Evolutionary conservation across 2,113 vertebrate genomes (phyloP).

Genomic region (Cyphomyrus discorhynchus): DNA sequence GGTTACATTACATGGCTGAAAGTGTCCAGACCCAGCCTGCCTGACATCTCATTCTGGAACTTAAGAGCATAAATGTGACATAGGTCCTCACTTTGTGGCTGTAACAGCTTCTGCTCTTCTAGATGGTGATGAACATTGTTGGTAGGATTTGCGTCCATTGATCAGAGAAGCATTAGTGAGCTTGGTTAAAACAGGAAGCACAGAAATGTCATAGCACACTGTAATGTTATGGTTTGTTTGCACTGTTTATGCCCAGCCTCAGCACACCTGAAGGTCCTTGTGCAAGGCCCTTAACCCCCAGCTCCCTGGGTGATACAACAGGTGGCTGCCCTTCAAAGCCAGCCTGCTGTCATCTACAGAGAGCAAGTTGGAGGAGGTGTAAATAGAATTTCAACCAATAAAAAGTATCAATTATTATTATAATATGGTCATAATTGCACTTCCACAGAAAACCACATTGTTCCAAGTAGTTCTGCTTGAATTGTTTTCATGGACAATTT

Average conservation of each 20-base stretch:
- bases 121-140: not conserved
- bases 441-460: not conserved
- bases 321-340: no score
- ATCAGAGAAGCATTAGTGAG: not conserved
- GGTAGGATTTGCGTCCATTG: not conserved
- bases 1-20: not conserved
- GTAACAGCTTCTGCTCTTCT: not conserved
- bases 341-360: no score
- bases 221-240: not conserved
- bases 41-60: not conserved
- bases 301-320: no score
- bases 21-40: not conserved
- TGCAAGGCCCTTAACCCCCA: no score
- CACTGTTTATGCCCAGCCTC: no score
- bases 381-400: no score
- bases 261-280: no score
- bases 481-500: not conserved
- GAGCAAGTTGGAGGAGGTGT: no score
- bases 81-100: not conserved
- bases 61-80: not conserved
- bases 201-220: not conserved
- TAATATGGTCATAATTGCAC: not conserved
- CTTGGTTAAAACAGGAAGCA: not conserved
- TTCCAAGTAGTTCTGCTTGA: not conserved
- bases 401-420: no score